phyloP scores from a whole-genome alignment of 2,888 invertebrate genomes.

The Aspidapion aeneum region DNA sequence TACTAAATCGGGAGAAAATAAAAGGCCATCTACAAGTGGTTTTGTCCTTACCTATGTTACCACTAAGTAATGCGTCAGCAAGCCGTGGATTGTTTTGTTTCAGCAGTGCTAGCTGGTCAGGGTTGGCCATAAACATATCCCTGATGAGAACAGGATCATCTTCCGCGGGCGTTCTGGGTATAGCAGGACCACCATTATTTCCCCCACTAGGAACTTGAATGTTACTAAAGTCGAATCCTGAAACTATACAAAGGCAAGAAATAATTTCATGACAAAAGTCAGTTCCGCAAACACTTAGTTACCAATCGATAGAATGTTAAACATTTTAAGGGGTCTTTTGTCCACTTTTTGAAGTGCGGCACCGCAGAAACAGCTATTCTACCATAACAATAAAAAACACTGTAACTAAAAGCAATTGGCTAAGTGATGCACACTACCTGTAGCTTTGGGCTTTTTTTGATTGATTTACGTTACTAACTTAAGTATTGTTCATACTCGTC shows the following conservation, averaged over 20 bases:
- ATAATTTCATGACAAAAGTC: neutral
- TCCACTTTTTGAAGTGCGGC: too few species aligned
- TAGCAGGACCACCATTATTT: neutral
- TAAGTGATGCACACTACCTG: too few species aligned
- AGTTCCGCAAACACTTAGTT: neutral
- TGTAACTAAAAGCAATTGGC: too few species aligned
- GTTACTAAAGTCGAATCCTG: constrained; percentile 74
- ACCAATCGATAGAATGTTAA: neutral
- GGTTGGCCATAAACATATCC: constrained; percentile 85
- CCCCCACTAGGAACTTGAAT: constrained; percentile 69
- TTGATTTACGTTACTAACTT: too few species aligned
- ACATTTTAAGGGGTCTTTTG: too few species aligned
- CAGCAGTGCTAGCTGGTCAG: constrained; percentile 83
- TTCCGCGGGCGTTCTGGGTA: constrained; percentile 50
- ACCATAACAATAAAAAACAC: too few species aligned
- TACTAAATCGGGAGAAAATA: too few species aligned
- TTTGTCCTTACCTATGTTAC: constrained; percentile 73
- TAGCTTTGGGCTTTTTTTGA: too few species aligned
- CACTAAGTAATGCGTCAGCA: constrained; percentile 86
- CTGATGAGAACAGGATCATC: constrained; percentile 83
- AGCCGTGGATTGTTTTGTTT: constrained; percentile 91
- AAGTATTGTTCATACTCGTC: too few species aligned
- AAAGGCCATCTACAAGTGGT: too few species aligned
- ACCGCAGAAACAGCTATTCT: too few species aligned
- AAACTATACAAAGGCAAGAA: too few species aligned